phyloP scores from a whole-genome alignment of 1,140 invertebrate species.

The Eufriesea mexicana region DNA sequence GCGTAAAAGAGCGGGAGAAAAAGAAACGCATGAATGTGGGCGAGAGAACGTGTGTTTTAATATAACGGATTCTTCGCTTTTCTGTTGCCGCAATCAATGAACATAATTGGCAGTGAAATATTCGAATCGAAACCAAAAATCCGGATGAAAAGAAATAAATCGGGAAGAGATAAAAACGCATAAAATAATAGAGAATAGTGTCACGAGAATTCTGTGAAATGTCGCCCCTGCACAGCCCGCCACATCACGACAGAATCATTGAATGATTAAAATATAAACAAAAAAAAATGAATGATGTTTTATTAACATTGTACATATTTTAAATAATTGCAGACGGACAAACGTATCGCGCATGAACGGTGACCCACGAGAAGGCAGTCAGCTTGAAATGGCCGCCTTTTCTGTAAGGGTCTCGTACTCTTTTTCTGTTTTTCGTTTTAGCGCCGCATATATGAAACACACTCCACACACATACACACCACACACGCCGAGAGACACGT shows the following conservation, averaged over 20 bases:
- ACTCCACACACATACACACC: constrained; percentile 35
- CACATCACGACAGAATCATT: constrained; percentile 71
- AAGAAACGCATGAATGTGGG: constrained; percentile 45
- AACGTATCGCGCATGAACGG: constrained; percentile 74
- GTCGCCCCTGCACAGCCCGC: constrained; percentile 71
- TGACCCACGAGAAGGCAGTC: constrained; percentile 56
- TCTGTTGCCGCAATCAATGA: constrained; percentile 36
- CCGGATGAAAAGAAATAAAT: background rate
- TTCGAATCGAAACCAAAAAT: background rate
- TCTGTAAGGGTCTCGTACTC: constrained; percentile 55
- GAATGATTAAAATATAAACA: constrained; percentile 70
- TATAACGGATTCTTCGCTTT: constrained; percentile 42
- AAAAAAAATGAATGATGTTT: constrained; percentile 76
- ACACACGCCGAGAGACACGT: constrained; percentile 33
- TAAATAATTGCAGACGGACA: constrained; percentile 79
- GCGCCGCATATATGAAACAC: constrained; percentile 63
- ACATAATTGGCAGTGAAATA: constrained; percentile 15
- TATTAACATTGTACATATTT: constrained; percentile 82
- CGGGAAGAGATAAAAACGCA: background rate
- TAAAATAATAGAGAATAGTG: constrained; percentile 6
- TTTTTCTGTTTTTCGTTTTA: constrained; percentile 74
- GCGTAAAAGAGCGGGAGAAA: constrained; percentile 42
- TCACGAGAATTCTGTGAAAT: constrained; percentile 44
- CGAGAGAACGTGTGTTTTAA: constrained; percentile 40
- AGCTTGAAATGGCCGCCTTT: constrained; percentile 48